Conservation (phyloP, 2,888 invertebrate species). For the Mesochorus sp. region DNA sequence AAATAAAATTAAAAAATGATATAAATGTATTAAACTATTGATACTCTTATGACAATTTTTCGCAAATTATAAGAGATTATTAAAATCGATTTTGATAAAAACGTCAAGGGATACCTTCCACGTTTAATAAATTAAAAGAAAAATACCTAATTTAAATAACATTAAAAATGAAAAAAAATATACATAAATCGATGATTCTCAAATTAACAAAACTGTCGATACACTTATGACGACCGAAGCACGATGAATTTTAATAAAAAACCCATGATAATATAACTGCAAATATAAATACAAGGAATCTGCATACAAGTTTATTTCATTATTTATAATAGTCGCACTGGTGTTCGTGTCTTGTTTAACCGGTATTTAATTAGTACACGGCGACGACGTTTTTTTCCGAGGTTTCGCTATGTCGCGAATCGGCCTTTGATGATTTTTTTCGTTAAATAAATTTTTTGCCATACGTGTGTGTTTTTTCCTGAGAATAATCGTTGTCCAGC, state of each 20-base stretch:
- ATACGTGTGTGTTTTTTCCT: not conserved
- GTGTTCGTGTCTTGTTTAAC: slow-evolving; percentile 44
- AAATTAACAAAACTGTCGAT: not conserved
- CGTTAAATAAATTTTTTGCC: not conserved
- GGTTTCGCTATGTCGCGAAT: slow-evolving; percentile 19
- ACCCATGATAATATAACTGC: not conserved
- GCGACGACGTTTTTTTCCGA: slow-evolving; percentile 19
- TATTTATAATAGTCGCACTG: too few relatives aligned
- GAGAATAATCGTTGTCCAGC: slow-evolving; percentile 37
- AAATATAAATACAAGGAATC: not conserved
- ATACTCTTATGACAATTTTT: too few relatives aligned
- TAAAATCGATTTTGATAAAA: too few relatives aligned
- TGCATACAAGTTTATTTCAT: not conserved
- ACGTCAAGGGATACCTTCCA: too few relatives aligned
- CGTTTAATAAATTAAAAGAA: too few relatives aligned
- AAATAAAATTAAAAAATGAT: too few relatives aligned
- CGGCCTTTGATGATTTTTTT: slow-evolving; percentile 12
- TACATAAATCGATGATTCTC: too few relatives aligned
- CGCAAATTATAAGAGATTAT: too few relatives aligned
- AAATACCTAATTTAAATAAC: too few relatives aligned
- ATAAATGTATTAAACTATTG: too few relatives aligned
- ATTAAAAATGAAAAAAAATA: too few relatives aligned
- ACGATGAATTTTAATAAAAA: slow-evolving; percentile 24
- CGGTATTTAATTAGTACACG: slow-evolving; percentile 57
- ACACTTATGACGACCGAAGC: slow-evolving; percentile 10